A percentile compares a stretch with the other conserved stretches of the same genome.
These are phyloP conservation scores for Acleris cristana DNA, from an alignment of 2,888 invertebrate species.

Conservation along the genomic window DNA sequence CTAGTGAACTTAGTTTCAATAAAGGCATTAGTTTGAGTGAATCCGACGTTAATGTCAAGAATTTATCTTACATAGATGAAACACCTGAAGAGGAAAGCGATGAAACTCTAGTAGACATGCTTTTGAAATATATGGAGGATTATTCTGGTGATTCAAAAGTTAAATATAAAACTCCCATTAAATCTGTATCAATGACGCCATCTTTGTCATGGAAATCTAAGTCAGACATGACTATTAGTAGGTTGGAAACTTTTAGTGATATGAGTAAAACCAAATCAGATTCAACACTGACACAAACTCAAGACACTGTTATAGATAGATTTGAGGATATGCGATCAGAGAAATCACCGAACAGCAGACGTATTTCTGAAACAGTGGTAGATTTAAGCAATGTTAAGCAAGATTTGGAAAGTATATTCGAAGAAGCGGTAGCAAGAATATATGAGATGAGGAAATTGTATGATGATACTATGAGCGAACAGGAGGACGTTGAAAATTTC, in stretches of 20 bases:
- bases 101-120: conserved; percentile 74
- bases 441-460: conserved; percentile 54
- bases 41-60: conserved; percentile 69
- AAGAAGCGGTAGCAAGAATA: conserved; percentile 62
- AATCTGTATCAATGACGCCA: conserved; percentile 66
- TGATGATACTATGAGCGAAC: conserved; percentile 73
- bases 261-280: conserved; percentile 79
- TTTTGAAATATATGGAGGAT: conserved; percentile 77
- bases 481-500: conserved; percentile 73
- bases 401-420: conserved; percentile 71
- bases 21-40: conserved; percentile 66
- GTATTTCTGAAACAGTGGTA: conserved; percentile 74
- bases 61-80: conserved; percentile 73
- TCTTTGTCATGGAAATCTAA: conserved; percentile 76
- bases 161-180: conserved; percentile 51
- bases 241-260: conserved; percentile 73
- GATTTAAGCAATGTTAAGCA: conserved; percentile 72
- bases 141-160: conserved; percentile 57
- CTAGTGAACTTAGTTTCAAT: conserved; percentile 51
- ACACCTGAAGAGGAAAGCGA: conserved; percentile 72
- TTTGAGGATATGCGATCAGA: conserved; percentile 54
- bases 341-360: conserved; percentile 55
- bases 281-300: conserved; percentile 74
- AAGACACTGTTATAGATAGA: conserved; percentile 75
- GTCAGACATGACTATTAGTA: conserved; percentile 76